phyloP scores from a whole-genome alignment of 2,797 vertebrate genomes.

The Esox lucius region DNA sequence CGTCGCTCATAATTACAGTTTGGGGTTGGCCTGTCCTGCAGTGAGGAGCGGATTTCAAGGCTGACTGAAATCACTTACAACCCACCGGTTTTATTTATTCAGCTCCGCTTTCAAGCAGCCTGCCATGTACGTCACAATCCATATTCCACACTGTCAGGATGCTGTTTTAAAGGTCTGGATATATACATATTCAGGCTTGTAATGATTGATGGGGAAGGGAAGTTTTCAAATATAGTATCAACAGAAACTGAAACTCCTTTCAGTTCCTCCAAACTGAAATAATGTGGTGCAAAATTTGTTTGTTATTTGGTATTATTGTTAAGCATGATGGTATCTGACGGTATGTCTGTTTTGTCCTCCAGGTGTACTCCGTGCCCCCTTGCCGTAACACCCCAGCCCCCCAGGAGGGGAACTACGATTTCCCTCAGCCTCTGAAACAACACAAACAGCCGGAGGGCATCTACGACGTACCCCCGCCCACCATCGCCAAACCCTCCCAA shows the following conservation, averaged over 20 bases:
- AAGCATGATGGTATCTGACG: no score
- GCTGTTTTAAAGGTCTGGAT: constrained; percentile 14
- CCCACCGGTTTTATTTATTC: constrained; percentile 44
- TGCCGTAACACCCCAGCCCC: constrained; percentile 59
- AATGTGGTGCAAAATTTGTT: neutral
- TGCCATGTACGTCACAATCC: constrained; percentile 26
- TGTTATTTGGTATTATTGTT: neutral
- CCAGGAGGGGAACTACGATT: constrained; percentile 85
- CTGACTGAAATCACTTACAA: constrained; percentile 59
- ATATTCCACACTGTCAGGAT: constrained; percentile 24
- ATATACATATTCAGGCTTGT: neutral
- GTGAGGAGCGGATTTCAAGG: constrained; percentile 53
- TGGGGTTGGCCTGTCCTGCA: constrained; percentile 42
- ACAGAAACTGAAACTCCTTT: constrained; percentile 29
- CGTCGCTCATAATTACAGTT: constrained; percentile 64
- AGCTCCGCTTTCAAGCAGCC: constrained; percentile 34
- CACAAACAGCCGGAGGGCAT: constrained; percentile 81
- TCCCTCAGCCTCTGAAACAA: constrained; percentile 79
- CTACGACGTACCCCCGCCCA: constrained; percentile 87
- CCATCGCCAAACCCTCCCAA: constrained; percentile 72
- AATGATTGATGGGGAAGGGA: constrained; percentile 27
- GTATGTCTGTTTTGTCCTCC: neutral
- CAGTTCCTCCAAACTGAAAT: constrained; percentile 43
- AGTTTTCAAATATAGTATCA: constrained; percentile 37
- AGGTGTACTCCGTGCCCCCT: constrained; percentile 76